Evolutionary conservation across 2,888 invertebrate genomes (phyloP).

Genomic region (Callimorpha dominula): DNA sequence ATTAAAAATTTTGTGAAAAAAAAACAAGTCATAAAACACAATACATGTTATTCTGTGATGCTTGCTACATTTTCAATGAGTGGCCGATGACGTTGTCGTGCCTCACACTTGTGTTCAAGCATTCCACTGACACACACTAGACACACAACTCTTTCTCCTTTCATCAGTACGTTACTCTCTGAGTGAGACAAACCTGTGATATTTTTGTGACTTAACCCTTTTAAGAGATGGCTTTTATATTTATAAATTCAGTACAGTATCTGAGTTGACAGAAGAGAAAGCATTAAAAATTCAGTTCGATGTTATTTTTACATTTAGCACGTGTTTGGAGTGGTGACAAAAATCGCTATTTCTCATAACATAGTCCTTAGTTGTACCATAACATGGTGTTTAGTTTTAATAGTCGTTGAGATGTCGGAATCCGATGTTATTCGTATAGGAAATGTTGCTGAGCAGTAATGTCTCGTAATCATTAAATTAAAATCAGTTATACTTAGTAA

Average conservation of each 20-base stretch:
- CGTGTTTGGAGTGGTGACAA: not conserved
- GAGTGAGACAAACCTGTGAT: too few relatives aligned
- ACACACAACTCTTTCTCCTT: too few relatives aligned
- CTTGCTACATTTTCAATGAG: too few relatives aligned
- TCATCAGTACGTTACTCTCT: too few relatives aligned
- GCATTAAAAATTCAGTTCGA: not conserved
- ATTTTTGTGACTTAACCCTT: not conserved
- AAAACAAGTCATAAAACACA: too few relatives aligned
- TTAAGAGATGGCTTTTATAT: not conserved
- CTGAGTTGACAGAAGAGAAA: not conserved
- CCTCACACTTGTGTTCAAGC: too few relatives aligned
- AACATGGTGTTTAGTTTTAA: slow-evolving; percentile 76
- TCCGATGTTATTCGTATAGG: slow-evolving; percentile 69
- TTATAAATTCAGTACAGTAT: not conserved
- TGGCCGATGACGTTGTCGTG: too few relatives aligned
- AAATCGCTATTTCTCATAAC: slow-evolving; percentile 15
- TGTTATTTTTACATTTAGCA: too few relatives aligned
- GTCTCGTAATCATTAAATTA: slow-evolving; percentile 56
- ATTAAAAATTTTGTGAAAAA: too few relatives aligned
- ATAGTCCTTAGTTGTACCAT: slow-evolving; percentile 55
- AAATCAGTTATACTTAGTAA: slow-evolving; percentile 37
- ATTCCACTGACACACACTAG: too few relatives aligned
- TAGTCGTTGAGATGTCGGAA: slow-evolving; percentile 73
- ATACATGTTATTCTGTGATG: too few relatives aligned
- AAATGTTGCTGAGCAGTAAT: slow-evolving; percentile 46